phyloP scores from a whole-genome alignment of 1,140 invertebrate genomes.

The Drosophila equinoxialis region DNA sequence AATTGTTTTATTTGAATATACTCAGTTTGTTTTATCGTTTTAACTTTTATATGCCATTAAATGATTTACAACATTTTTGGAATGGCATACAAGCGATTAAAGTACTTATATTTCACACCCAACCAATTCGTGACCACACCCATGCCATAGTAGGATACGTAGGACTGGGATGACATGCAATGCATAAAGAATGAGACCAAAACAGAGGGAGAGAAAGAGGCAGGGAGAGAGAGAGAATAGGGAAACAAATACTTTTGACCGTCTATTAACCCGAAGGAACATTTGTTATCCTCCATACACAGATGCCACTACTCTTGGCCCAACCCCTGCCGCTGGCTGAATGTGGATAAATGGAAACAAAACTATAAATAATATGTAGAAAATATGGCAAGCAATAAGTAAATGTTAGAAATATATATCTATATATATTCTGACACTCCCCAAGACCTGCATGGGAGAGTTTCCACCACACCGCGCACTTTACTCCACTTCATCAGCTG shows the following conservation, averaged over 20 bases:
- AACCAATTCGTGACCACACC: constrained; percentile 1
- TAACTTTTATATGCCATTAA: neutral
- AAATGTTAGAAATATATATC: constrained; percentile 34
- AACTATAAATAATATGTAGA: constrained; percentile 73
- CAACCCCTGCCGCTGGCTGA: neutral
- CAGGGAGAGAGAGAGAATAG: neutral
- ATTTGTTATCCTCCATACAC: constrained; percentile 54
- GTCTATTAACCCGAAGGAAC: constrained; percentile 58
- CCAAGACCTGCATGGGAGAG: neutral
- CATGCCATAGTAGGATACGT: neutral
- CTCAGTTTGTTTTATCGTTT: constrained; percentile 4
- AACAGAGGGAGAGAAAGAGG: neutral
- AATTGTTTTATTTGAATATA: neutral
- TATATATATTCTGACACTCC: constrained; percentile 36
- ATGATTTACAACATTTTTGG: neutral
- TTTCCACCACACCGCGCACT: neutral
- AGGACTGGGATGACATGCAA: neutral
- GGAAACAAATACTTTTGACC: constrained; percentile 28
- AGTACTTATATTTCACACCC: constrained; percentile 7
- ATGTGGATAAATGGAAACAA: constrained; percentile 27
- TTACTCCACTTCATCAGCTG: constrained; percentile 11
- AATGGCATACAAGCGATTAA: neutral
- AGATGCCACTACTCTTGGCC: constrained; percentile 6
- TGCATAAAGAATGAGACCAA: neutral
- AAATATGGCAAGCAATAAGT: constrained; percentile 61